Base-by-base conservation (phyloP, 2,888 invertebrate species). In the Standfussiana lucernea region DNA sequence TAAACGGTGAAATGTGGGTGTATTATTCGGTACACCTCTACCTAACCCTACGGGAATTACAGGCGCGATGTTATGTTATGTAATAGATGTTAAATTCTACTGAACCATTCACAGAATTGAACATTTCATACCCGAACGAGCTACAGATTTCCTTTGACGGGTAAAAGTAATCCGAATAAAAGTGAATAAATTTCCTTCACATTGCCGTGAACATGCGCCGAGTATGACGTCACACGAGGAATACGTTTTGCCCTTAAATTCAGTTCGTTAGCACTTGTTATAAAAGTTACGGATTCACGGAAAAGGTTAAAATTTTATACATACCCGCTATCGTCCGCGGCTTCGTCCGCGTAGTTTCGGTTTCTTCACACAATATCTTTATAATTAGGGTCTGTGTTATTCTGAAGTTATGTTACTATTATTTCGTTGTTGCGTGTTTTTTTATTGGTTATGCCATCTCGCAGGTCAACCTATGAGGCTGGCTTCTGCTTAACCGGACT, bases 171-270 rank as follows among this genome's bases (percentile, higher is more conserved):
- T 62, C 5, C 18, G 35, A 75, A 50, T 76, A 35, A 40, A 50
- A 35, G 32, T n/a, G 11, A 71, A 71, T 35, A 15, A 56, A 7
- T 28, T 74, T 45, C 56, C 59, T 74, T 59, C 56, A 74, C 18
- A 45, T 5, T 64, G 18, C 53, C 53, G 35, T 74, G 56, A 62
- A 68, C 35, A 72, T 64, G 53, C 37, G 15, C 32, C 1, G 21
- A 2, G 47, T 40, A n/a, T 69, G 68, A 65, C 40, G 59, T 62
- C 69, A 61, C 40, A 13, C 4, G 13, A 15, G 53, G 35, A 28
- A 21, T 35, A 24, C 42, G 42, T 56, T 75, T 70, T 67, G n/a
- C 82, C 56, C 21, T 15, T 56, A 28, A 47, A 70, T 82, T 66
- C 69, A 61, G 45, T 40, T 75, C 10, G 35, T 62, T 81, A 50